Evolutionary conservation across 37 sponge, comb jelly and placozoan species (phyloP).

Genomic region (Crambe crambe): DNA sequence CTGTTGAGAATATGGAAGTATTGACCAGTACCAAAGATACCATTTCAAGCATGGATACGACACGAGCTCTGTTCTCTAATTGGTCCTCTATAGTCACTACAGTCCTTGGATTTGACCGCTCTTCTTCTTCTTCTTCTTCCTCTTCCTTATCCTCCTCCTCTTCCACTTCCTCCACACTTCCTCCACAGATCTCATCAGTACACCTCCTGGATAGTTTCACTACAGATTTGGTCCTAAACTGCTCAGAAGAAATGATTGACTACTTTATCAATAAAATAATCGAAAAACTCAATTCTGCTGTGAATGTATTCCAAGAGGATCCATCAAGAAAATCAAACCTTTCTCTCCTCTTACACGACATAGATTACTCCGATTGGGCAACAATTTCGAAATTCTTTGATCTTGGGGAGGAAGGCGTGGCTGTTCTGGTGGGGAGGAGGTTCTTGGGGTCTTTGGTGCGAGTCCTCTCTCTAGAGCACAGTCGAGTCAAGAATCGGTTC

Average conservation of each 20-base stretch:
- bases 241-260: conserved; percentile 1
- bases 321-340: not conserved
- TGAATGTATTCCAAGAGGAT: not conserved
- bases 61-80: conserved; percentile 26
- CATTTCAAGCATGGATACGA: too few species aligned
- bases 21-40: not conserved
- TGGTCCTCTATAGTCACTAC: conserved; percentile 68
- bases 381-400: not conserved
- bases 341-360: not conserved
- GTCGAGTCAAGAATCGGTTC: conserved; percentile 44
- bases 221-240: conserved; percentile 37
- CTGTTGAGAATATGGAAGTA: not conserved
- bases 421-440: conserved; percentile 57
- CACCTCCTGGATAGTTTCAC: conserved; percentile 53
- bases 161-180: not conserved
- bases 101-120: conserved; percentile 44
- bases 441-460: conserved; percentile 54
- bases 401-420: conserved; percentile 8
- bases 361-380: not conserved
- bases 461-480: conserved; percentile 64
- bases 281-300: conserved; percentile 28
- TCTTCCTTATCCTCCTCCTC: not conserved
- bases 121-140: not conserved
- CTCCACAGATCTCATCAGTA: conserved; percentile 21
- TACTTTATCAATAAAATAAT: conserved; percentile 34